These are phyloP conservation scores for Hydrophis major DNA, from an alignment of 2,797 vertebrate species.

Conservation along the genomic window DNA sequence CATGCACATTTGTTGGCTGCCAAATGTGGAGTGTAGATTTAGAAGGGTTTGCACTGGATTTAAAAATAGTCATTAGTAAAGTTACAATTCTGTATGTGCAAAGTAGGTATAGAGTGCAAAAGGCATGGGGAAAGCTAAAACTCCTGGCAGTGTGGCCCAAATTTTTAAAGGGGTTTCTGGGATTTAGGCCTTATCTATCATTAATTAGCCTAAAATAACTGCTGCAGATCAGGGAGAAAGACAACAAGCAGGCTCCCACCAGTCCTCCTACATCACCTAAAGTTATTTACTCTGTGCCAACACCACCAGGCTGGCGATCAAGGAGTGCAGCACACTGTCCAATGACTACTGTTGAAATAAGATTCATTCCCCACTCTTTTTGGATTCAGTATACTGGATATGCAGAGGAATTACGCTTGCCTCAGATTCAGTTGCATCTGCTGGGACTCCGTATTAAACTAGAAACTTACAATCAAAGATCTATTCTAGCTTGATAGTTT, in stretches of 20 bases:
- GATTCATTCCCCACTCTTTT: neutral
- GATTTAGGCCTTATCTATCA: neutral
- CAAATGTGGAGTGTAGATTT: neutral
- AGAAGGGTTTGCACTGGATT: neutral
- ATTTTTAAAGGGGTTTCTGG: neutral
- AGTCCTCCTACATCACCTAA: neutral
- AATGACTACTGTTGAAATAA: neutral
- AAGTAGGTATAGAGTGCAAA: neutral
- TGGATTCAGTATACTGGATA: neutral
- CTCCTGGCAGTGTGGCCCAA: neutral
- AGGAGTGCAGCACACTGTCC: neutral
- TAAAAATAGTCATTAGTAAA: neutral
- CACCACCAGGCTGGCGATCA: neutral
- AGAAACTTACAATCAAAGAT: neutral
- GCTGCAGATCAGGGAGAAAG: neutral
- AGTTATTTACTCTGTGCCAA: neutral
- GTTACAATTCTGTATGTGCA: conserved; percentile 11
- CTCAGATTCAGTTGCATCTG: neutral
- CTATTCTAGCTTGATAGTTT: neutral
- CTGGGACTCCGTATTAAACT: neutral
- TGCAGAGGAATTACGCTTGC: neutral
- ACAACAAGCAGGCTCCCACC: neutral
- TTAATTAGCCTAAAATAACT: neutral
- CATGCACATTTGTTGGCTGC: conserved; percentile 23
- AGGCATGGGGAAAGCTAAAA: neutral